Percentiles rank a stretch among this genome's conserved stretches.
These are phyloP conservation scores for Triplophysa rosa DNA, from an alignment of 2,113 vertebrate species.

Conservation along the genomic window DNA sequence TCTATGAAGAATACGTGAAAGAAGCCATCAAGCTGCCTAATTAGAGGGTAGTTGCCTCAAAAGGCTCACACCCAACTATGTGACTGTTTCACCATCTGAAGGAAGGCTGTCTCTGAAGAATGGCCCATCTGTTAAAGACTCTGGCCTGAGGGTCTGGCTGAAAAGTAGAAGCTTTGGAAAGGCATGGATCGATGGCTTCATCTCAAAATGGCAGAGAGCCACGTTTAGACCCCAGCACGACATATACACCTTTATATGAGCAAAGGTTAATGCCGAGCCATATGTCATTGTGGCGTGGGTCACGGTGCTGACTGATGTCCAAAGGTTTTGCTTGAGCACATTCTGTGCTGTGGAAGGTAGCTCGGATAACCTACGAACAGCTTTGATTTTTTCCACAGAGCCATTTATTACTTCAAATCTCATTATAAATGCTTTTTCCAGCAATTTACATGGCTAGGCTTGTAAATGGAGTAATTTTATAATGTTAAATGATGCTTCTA, in stretches of 20 bases:
- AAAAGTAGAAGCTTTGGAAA: constrained; percentile 49
- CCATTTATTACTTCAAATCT: not conserved
- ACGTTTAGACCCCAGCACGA: constrained; percentile 28
- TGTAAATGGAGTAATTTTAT: not conserved
- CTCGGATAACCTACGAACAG: not conserved
- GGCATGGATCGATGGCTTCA: constrained; percentile 54
- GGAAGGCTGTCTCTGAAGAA: constrained; percentile 49
- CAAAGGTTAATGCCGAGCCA: constrained; percentile 47
- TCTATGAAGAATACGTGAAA: constrained; percentile 49
- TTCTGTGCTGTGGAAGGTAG: constrained; percentile 3
- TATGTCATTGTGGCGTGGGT: constrained; percentile 37
- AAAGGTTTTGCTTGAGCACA: constrained; percentile 7
- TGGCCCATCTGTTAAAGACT: constrained; percentile 49
- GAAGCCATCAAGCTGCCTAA: constrained; percentile 46
- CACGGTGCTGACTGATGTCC: constrained; percentile 10
- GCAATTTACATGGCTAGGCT: not conserved
- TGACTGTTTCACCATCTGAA: constrained; percentile 56
- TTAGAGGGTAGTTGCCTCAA: constrained; percentile 57
- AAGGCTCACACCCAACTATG: constrained; percentile 48
- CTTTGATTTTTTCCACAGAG: not conserved
- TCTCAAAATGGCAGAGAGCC: constrained; percentile 43
- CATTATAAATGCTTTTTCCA: not conserved
- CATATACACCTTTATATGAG: constrained; percentile 38
- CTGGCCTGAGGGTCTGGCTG: constrained; percentile 51
- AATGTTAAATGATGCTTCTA: not conserved